These are phyloP conservation scores for Macrosoma leucophasiata DNA, from an alignment of 2,888 invertebrate genomes.

Conservation along the genomic window DNA sequence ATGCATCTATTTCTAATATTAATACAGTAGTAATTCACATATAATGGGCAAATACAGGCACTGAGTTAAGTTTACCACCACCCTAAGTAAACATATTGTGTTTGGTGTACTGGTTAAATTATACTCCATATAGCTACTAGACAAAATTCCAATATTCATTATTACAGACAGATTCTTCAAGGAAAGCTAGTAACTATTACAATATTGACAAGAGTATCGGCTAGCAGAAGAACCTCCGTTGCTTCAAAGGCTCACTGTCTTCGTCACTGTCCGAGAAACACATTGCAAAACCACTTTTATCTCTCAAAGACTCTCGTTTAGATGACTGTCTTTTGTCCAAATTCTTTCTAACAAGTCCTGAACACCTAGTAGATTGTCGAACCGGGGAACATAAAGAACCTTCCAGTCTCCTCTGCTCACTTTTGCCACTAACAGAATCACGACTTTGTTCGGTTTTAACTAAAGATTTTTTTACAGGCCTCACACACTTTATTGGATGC, in stretches of 20 bases:
- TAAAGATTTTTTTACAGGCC: slow-evolving; percentile 11
- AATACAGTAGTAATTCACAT: not conserved
- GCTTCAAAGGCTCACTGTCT: slow-evolving; percentile 51
- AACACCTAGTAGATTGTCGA: slow-evolving; percentile 23
- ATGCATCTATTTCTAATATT: not conserved
- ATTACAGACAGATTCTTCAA: slow-evolving; percentile 16
- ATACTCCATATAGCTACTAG: slow-evolving; percentile 18
- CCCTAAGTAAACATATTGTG: slow-evolving; percentile 1
- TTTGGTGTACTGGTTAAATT: slow-evolving; percentile 2
- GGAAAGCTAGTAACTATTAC: slow-evolving; percentile 12
- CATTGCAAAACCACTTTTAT: slow-evolving; percentile 57
- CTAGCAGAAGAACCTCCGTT: slow-evolving; percentile 53
- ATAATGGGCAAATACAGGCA: slow-evolving; percentile 8
- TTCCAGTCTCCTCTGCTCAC: slow-evolving; percentile 6
- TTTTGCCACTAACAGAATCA: slow-evolving; percentile 19
- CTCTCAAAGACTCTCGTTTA: slow-evolving; percentile 43
- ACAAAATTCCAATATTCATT: slow-evolving; percentile 15
- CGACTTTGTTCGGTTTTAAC: slow-evolving; percentile 14
- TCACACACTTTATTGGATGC: slow-evolving; percentile 10
- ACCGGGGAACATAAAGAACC: slow-evolving; percentile 1
- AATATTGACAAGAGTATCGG: slow-evolving; percentile 8
- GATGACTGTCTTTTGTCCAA: slow-evolving; percentile 33
- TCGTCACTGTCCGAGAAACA: slow-evolving; percentile 68
- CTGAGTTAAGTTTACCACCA: slow-evolving; percentile 1
- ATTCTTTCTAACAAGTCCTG: slow-evolving; percentile 25